Base-by-base conservation (phyloP, 1,140 invertebrate genomes). In the Macrostomum lignano region DNA sequence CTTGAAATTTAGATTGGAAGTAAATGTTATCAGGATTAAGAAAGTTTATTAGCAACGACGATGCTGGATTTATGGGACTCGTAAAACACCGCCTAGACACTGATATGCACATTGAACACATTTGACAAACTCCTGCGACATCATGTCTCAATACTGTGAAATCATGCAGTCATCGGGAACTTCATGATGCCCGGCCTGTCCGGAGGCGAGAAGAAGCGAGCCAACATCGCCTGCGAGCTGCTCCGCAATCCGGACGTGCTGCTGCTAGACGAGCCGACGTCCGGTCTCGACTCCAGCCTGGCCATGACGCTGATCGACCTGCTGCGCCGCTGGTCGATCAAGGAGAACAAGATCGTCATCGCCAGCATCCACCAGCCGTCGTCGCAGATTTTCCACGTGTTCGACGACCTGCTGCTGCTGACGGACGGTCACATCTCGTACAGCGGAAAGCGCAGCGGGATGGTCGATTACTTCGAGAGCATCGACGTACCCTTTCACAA, bases 361-460 rank as follows among this genome's bases (percentile, higher is more conserved):
- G 82, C 81, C 50, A 88, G 81, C 7, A 88, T 93, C 40, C 84
- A 94, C 57, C 84, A 94, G 49, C 82, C 84, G 3, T 81, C 76
- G 39, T 78, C 82, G 2, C 69, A 79, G 41, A 58, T 91, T 10
- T 91, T 91, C 51, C 76, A 86, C 55, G 81, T 78, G 66, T 93
- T 94, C 51, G 81, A 93, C 53, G 67, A 61, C 38, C 57, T 61
- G 15, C 9, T 28, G 3, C 9, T 28, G 19, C 15, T 37, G 21
- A 22, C 14, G 3, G 23, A 19, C n/a, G 3, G 31, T 26, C n/a
- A n/a, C 13, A 17, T 11, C 5, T 4, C 24, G 13, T 32, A 32
- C 11, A 32, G 11, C n/a, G 31, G 31, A 6, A 14, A 17, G 5
- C 13, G n/a, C n/a, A 17, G 11, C 10, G 36, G 45, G 6, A 38